These are phyloP conservation scores for Poecilia velifera DNA, from an alignment of 2,797 vertebrate species.

Conservation along the genomic window DNA sequence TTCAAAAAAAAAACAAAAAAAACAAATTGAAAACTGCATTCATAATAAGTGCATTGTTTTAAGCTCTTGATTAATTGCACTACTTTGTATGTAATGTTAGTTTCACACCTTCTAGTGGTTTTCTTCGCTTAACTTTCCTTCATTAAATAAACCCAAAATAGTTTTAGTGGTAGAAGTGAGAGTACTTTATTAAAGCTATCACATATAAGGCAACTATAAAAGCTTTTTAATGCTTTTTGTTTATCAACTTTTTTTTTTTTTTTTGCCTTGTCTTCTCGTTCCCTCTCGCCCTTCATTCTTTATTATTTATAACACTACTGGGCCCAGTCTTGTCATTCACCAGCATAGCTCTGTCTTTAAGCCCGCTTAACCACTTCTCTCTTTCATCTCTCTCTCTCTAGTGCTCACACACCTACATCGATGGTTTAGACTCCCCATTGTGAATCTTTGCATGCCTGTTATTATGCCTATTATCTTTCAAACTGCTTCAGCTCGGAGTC, in stretches of 20 bases:
- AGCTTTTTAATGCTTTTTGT: conserved; percentile 15
- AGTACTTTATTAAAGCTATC: conserved; percentile 11
- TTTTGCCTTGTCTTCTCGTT: conserved; percentile 27
- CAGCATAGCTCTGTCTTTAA: conserved; percentile 23
- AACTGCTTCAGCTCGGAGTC: conserved; percentile 28
- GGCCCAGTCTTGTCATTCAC: conserved; percentile 39
- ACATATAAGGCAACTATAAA: conserved; percentile 9
- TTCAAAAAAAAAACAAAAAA: conserved; percentile 10
- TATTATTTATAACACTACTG: conserved; percentile 27
- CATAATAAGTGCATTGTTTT: conserved; percentile 25
- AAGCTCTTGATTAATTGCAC: conserved; percentile 25
- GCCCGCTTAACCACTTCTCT: conserved; percentile 20
- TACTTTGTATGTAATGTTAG: background rate
- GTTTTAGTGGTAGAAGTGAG: conserved; percentile 1
- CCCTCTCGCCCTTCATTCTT: conserved; percentile 25
- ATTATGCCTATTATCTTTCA: conserved; percentile 46
- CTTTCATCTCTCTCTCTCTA: conserved; percentile 9
- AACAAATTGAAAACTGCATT: conserved; percentile 10
- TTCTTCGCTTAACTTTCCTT: conserved; percentile 4
- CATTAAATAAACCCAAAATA: conserved; percentile 14
- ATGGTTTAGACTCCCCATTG: conserved; percentile 45
- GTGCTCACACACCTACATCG: conserved; percentile 30
- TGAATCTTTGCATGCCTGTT: conserved; percentile 45
- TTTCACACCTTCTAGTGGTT: background rate
- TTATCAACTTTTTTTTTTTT: conserved; percentile 8